Base-by-base conservation (phyloP, 2,888 invertebrate species). In the Meiosimyza decipiens region DNA sequence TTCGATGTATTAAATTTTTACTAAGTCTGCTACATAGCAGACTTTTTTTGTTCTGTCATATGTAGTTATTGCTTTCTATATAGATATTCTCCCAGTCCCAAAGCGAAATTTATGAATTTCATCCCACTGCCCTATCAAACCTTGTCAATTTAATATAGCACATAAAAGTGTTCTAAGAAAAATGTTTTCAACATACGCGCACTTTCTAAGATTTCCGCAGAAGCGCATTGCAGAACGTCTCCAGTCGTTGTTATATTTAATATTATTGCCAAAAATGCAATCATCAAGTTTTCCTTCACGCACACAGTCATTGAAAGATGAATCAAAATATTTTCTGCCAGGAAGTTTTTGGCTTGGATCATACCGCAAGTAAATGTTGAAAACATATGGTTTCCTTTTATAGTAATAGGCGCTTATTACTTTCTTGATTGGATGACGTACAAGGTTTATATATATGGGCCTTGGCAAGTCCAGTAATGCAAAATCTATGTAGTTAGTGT, bases 381-480 rank as follows among this genome's bases (percentile, higher is more conserved):
- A 28, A 28, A 28, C 94, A 94, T 94, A 94, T 1, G 95, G 94
- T 1, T 94, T 94, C 72, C 95, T 87, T 16, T 94, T 92, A 86
- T 95, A 95, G 86, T 95, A 95, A 84, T 94, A 95, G 94, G 94
- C 95, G 3, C 94, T 94, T 81, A 95, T 95, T 13, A 95, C 93
- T 55, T 95, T 89, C 85, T 95, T 95, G 59, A 95, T 91, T 0
- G 95, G 95, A 86, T 95, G 95, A 33, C 95, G 90, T 1, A 95
- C 94, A 78, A 95, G 88, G 87, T 95, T 95, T 79, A 95, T 92
- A 87, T 95, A 95, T 81, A 95, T 94, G 2, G 95, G 95, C 81
- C 92, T 91, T 2, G 93, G 93, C 78, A 92, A 89, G 65, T 92
- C 91, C 83, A 90, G 93, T 80, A 91, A 90, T 63, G 94, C 92